Evolutionary conservation across 2,888 invertebrate species (phyloP), one percentile per base, ranked within the genome.

Genomic region (Anodontia alba): DNA sequence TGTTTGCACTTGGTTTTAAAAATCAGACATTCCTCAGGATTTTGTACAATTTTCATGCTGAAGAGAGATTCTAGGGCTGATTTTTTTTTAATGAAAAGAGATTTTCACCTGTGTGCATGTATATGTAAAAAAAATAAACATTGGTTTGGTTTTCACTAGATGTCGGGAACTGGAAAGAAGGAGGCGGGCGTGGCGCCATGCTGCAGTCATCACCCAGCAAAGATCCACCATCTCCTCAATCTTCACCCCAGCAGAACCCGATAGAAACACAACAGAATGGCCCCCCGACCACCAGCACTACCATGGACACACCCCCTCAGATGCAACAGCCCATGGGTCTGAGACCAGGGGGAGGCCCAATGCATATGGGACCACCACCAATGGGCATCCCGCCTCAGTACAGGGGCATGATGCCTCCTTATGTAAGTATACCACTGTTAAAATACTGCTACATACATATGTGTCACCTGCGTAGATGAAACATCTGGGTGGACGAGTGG

Each of bases 81-180:
- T n/a, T n/a, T n/a, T n/a, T n/a, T n/a, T n/a, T n/a, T n/a, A n/a
- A n/a, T n/a, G n/a, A n/a, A n/a, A n/a, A n/a, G n/a, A n/a, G n/a
- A n/a, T n/a, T n/a, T n/a, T n/a, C n/a, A n/a, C n/a, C n/a, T n/a
- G n/a, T n/a, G n/a, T n/a, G n/a, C n/a, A n/a, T n/a, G n/a, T n/a
- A n/a, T n/a, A 38, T 38, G 38, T 12, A 38, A 8, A 8, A 12
- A 38, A 5, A 38, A 38, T 38, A 38, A 38, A 38, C 38, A 38
- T 38, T n/a, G n/a, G n/a, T n/a, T n/a, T 38, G 5, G 38, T 8
- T 38, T 73, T 57, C 12, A 79, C 5, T 57, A 95, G 97, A 97
- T 94, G 97, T 98, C 96, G 97, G 97, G 95, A 97, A 97, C 93
- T 97, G 97, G 97, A 96, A 97, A 95, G 97, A 96, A 96, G 97